Conservation (phyloP, 2,113 vertebrate genomes). For the Brevimyrus niger region DNA sequence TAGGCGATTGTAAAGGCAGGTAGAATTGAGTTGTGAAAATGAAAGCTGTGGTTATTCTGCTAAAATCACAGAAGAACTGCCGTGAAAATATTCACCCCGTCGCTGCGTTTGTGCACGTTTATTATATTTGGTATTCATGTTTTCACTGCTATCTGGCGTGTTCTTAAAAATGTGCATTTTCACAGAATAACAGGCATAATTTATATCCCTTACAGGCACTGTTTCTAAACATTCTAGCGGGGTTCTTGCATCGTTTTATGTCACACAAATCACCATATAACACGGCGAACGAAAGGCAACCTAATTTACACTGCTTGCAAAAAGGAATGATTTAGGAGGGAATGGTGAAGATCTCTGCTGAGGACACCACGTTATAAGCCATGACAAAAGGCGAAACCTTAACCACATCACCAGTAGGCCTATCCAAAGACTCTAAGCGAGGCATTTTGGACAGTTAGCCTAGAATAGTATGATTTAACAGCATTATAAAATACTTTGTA, state of each 20-base stretch:
- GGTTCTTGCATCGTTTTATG: neutral
- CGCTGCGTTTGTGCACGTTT: neutral
- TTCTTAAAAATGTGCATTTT: neutral
- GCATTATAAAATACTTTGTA: neutral
- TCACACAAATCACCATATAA: neutral
- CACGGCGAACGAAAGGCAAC: neutral
- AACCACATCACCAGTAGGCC: neutral
- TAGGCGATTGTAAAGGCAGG: neutral
- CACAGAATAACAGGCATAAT: neutral
- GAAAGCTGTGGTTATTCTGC: neutral
- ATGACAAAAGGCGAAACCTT: neutral
- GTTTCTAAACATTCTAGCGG: neutral
- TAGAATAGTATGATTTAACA: neutral
- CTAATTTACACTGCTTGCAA: neutral
- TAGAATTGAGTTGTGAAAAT: neutral
- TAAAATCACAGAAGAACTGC: neutral
- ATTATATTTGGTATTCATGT: neutral
- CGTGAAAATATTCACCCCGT: constrained; percentile 2
- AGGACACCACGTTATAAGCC: neutral
- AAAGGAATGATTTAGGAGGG: neutral
- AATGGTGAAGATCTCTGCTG: neutral
- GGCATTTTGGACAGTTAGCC: neutral
- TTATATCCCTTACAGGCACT: neutral
- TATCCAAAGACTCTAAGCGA: neutral
- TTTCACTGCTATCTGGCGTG: neutral